phyloP scores from a whole-genome alignment of 2,113 vertebrate genomes.

The Amia ocellicauda region DNA sequence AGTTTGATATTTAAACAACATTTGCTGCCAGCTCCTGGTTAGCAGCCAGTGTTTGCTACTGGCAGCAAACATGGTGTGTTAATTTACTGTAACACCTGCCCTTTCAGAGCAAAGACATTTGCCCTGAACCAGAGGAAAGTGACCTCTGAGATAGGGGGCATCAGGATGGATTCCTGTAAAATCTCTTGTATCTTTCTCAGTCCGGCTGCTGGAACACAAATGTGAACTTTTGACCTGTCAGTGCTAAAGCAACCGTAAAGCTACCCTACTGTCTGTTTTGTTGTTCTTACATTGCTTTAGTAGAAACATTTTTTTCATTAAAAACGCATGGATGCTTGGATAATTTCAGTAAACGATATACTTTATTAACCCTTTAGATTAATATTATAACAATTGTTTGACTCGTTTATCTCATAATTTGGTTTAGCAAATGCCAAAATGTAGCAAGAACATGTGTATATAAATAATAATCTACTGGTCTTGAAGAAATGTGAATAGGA shows the following conservation, averaged over 20 bases:
- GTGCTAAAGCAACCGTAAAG: background rate
- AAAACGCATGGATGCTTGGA: no score
- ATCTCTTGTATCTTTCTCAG: background rate
- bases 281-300: background rate
- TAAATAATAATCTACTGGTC: no score
- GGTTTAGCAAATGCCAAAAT: no score
- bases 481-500: no score
- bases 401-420: no score
- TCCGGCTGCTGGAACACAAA: background rate
- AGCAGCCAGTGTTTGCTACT: background rate
- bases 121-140: background rate
- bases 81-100: background rate
- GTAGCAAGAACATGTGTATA: no score
- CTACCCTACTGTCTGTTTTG: background rate
- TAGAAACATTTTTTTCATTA: background rate
- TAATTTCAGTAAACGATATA: no score
- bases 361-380: no score
- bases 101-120: background rate
- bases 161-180: background rate
- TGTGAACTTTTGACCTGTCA: background rate
- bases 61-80: conserved; percentile 1
- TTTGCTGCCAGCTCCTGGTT: background rate
- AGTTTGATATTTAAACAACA: background rate
- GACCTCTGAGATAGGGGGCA: background rate
- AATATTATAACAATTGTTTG: no score